Evolutionary conservation across 2,113 vertebrate genomes (phyloP), one percentile per base, ranked within the genome.

Genomic region (Callipepla californica): DNA sequence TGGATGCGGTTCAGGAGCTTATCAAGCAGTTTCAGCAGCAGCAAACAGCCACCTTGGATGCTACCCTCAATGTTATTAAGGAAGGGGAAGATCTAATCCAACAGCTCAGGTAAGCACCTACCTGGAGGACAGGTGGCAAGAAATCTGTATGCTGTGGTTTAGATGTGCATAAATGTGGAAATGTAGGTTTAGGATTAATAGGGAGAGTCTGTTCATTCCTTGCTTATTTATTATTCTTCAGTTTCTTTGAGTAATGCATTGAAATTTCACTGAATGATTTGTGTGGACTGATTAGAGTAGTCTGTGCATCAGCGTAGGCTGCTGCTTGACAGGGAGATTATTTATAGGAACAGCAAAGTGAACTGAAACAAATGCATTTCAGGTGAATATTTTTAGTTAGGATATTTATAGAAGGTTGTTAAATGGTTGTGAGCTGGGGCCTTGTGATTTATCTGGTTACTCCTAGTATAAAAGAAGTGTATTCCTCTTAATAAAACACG

Each of bases 1-100:
- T 99, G 95, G 99, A 99, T 80, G 99, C 99, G 0, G 99, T 99
- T 58, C 99, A 99, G 98, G 98, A 99, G 89, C 98, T 99, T 81
- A 99, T 99, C 96, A 99, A 99, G 93, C 99, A 99, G 98, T 99
- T 99, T 85, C 99, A 99, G 95, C 99, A 99, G 97, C 99, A 99
- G 96, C 99, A 99, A 97, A 99, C 99, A 5, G 98, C 99, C 59
- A 99, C 99, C 17, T 97, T 99, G 95, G 99, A 99, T 68, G 99
- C 99, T 6, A 99, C 99, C 1, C 98, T 99, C 75, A 99, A 99
- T 14, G 99, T 99, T 95, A 99, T 99, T 93, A 99, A 99, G 96
- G 99, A 99, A 96, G 99, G 99, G 48, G 99, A 99, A 97, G 99
- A 99, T 89, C 97, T 99, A 73, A 99, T 99, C 65, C 99, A 99